These are phyloP conservation scores for Palythoa grandis DNA, from an alignment of 92 coral and sea anemone genomes.

Conservation along the genomic window DNA sequence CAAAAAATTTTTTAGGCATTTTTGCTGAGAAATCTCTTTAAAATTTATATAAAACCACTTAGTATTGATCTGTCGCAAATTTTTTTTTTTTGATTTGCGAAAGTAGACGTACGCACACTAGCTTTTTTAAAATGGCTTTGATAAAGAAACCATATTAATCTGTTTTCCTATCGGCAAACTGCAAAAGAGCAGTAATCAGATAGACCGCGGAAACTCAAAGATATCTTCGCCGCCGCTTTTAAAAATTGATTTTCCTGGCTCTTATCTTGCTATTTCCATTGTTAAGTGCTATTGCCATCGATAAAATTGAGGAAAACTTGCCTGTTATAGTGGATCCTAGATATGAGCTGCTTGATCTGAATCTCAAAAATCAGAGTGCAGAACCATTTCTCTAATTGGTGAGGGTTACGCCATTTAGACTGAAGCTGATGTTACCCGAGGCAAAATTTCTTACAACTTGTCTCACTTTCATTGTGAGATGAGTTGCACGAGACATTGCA, in stretches of 20 bases:
- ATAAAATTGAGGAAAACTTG: background rate
- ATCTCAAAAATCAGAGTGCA: too few relatives aligned
- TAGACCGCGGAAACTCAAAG: background rate
- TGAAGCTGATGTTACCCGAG: too few relatives aligned
- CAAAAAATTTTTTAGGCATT: background rate
- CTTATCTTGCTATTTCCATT: conserved; percentile 6
- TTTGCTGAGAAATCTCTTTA: background rate
- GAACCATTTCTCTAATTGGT: too few relatives aligned
- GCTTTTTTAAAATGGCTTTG: background rate
- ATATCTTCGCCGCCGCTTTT: conserved; percentile 16
- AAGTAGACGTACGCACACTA: background rate
- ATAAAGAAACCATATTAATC: background rate
- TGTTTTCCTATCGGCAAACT: conserved; percentile 13
- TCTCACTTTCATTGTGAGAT: too few relatives aligned
- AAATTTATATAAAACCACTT: background rate
- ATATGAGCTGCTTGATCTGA: background rate
- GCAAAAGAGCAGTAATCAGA: background rate
- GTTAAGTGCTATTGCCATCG: background rate
- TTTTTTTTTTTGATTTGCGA: background rate
- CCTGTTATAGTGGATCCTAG: background rate
- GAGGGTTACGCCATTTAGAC: too few relatives aligned
- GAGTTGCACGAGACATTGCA: too few relatives aligned
- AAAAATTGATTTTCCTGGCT: background rate
- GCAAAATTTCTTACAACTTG: too few relatives aligned
- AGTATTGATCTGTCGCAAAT: background rate